phyloP scores from a whole-genome alignment of 2,888 invertebrate species.

The Pterobdella sp. region DNA sequence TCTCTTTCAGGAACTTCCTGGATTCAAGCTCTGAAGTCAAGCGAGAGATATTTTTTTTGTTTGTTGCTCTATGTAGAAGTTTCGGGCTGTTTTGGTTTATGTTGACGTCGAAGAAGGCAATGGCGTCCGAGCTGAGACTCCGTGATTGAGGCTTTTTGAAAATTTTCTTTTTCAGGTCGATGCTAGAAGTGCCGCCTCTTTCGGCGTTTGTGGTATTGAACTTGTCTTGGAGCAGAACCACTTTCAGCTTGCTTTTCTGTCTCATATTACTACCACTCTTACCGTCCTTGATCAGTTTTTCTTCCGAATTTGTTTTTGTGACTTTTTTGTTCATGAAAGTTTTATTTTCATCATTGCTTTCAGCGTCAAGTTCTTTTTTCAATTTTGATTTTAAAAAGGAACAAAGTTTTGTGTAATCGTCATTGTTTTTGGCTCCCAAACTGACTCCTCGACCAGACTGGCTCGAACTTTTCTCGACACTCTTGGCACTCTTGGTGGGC shows the following conservation, averaged over 20 bases:
- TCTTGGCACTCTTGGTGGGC: no score
- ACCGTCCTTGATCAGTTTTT: no score
- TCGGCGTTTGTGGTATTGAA: neutral
- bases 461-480: neutral
- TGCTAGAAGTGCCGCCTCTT: neutral
- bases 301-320: no score
- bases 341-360: neutral
- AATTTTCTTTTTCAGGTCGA: no score
- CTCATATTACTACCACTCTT: neutral
- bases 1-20: neutral
- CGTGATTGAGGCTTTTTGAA: neutral
- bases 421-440: neutral
- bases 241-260: neutral
- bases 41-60: slow-evolving; percentile 15
- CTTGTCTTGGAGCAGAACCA: neutral
- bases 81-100: slow-evolving; percentile 15
- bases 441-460: no score
- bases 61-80: slow-evolving; percentile 16
- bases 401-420: neutral
- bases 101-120: neutral
- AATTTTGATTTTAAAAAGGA: neutral
- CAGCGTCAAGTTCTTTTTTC: neutral
- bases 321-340: neutral
- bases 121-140: slow-evolving; percentile 17
- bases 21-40: neutral